A percentile compares a stretch with the other conserved stretches of the same genome.
These are phyloP conservation scores for Meloidogyne hapla DNA, from an alignment of 1,140 invertebrate genomes.

Conservation along the genomic window DNA sequence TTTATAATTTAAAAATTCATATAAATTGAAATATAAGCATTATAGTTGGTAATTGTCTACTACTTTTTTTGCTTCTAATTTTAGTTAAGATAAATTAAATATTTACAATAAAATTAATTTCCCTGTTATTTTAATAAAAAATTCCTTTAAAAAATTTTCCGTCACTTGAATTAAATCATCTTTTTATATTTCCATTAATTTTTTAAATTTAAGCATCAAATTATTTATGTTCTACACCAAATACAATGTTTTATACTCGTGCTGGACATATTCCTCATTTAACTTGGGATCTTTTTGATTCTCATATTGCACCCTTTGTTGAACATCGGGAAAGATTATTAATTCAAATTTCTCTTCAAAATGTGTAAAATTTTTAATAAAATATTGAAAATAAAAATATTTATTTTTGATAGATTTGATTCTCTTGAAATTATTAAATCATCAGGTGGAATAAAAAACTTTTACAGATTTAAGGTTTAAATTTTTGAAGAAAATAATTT, in stretches of 20 bases:
- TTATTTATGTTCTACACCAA: neutral
- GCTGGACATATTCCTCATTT: neutral
- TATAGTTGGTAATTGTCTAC: no score
- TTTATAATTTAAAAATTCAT: no score
- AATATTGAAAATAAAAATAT: neutral
- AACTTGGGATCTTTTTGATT: neutral
- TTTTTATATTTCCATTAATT: neutral
- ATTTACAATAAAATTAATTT: no score
- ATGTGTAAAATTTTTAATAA: neutral
- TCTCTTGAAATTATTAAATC: neutral
- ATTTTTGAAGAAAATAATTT: no score
- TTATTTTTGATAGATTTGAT: neutral
- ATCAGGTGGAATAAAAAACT: neutral
- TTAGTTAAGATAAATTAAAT: no score
- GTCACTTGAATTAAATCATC: no score
- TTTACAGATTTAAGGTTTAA: neutral
- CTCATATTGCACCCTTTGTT: neutral
- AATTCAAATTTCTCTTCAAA: neutral
- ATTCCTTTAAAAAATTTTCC: no score
- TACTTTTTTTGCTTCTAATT: no score
- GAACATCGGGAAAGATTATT: neutral
- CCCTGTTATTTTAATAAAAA: no score
- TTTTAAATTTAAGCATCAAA: neutral
- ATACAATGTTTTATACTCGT: neutral
- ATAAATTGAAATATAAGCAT: no score